Evolutionary conservation across 2,797 vertebrate species (phyloP).

Genomic region (Nasua narica): DNA sequence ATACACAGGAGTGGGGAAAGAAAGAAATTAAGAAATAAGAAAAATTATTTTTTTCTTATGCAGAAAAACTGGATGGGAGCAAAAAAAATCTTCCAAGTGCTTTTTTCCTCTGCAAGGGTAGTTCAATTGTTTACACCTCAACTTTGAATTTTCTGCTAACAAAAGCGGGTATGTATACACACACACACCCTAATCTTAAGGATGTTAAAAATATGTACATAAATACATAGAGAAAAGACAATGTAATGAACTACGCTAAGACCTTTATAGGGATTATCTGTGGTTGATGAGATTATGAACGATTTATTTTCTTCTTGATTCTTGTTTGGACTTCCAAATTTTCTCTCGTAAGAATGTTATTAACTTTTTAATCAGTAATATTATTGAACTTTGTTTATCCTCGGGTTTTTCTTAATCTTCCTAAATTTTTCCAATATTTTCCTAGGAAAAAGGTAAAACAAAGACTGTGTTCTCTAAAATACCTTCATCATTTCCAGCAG

Average conservation of each 20-base stretch:
- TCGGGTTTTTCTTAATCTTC: not conserved
- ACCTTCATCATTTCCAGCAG: not conserved
- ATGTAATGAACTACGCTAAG: not conserved
- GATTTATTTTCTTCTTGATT: not conserved
- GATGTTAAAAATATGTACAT: not conserved
- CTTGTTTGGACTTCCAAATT: not conserved
- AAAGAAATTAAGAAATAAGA: not conserved
- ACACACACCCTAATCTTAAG: not conserved
- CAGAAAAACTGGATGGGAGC: not conserved
- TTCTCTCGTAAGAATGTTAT: not conserved
- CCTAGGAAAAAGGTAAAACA: not conserved
- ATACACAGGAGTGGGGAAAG: not conserved
- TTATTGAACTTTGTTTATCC: not conserved
- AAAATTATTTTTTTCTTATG: not conserved
- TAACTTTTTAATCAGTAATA: not conserved
- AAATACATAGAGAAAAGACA: not conserved
- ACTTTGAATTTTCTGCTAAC: not conserved
- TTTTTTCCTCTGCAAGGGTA: not conserved
- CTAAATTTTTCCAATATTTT: not conserved
- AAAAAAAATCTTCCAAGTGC: not conserved
- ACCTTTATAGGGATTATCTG: not conserved
- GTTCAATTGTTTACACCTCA: not conserved
- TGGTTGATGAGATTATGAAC: not conserved
- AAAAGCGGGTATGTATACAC: not conserved
- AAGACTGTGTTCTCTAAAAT: not conserved